Conservation (phyloP, 2,797 vertebrate species). For the Acanthurus tractus region DNA sequence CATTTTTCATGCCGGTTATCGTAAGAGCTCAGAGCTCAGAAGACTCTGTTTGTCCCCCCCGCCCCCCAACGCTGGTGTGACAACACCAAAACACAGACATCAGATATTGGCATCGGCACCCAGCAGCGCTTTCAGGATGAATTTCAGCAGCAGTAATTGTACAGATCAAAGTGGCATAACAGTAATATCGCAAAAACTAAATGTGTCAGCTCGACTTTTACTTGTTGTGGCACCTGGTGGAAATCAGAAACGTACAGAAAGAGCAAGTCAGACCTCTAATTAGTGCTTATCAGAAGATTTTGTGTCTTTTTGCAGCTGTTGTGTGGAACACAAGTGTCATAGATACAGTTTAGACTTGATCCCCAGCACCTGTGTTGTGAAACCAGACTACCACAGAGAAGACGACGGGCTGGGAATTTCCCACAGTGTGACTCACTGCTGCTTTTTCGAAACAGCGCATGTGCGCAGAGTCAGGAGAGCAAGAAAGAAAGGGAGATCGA, state of each 20-base stretch:
- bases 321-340: conserved; percentile 73
- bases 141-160: background rate
- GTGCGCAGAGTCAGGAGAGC: conserved; percentile 67
- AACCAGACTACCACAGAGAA: conserved; percentile 69
- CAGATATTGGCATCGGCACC: conserved; percentile 1
- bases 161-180: conserved; percentile 8
- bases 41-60: too few species aligned
- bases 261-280: conserved; percentile 43
- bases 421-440: conserved; percentile 85
- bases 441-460: conserved; percentile 69
- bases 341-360: conserved; percentile 68
- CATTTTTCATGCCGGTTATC: background rate
- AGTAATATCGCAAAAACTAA: conserved; percentile 33
- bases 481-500: conserved; percentile 51
- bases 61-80: background rate
- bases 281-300: conserved; percentile 42
- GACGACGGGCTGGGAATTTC: conserved; percentile 85
- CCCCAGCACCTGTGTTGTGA: conserved; percentile 80
- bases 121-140: conserved; percentile 21
- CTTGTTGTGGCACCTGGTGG: conserved; percentile 38
- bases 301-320: conserved; percentile 63
- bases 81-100: background rate
- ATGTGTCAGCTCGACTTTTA: conserved; percentile 51
- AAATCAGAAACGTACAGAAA: conserved; percentile 45
- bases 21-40: background rate